A percentile compares a stretch with the other conserved stretches of the same genome.
These are phyloP conservation scores for Telmatochromis sp. DNA, from an alignment of 2,113 vertebrate genomes.

Conservation along the genomic window DNA sequence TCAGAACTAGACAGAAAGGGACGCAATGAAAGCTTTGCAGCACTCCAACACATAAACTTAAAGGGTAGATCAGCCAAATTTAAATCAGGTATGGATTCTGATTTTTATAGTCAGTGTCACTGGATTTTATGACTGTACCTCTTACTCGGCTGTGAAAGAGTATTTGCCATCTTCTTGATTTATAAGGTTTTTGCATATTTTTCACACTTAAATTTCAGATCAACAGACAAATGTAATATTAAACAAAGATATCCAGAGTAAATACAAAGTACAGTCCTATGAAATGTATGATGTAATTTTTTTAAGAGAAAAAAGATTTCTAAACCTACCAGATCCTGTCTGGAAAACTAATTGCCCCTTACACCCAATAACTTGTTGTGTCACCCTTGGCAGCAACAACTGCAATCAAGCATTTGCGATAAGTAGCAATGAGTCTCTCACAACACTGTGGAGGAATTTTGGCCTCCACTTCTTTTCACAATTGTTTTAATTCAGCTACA, in stretches of 20 bases:
- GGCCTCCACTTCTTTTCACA: neutral
- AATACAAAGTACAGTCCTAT: neutral
- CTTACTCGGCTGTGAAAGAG: neutral
- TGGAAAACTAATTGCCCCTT: neutral
- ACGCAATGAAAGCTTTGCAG: neutral
- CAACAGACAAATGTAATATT: neutral
- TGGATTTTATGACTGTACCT: neutral
- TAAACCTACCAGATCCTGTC: neutral
- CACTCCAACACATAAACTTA: accelerated
- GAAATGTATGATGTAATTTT: neutral
- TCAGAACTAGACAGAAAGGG: neutral
- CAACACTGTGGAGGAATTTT: neutral
- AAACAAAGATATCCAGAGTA: neutral
- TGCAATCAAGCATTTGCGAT: neutral
- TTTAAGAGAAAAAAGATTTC: neutral
- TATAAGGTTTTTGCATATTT: neutral
- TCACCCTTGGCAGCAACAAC: neutral
- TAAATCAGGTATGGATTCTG: neutral
- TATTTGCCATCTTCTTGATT: neutral
- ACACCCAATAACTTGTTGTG: neutral
- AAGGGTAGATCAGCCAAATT: neutral
- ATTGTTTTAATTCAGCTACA: neutral
- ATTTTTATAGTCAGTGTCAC: neutral
- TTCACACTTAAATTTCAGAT: neutral
- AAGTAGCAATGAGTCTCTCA: neutral